Base-by-base conservation (phyloP, 2,888 invertebrate species). In the Ectemnius lituratus region DNA sequence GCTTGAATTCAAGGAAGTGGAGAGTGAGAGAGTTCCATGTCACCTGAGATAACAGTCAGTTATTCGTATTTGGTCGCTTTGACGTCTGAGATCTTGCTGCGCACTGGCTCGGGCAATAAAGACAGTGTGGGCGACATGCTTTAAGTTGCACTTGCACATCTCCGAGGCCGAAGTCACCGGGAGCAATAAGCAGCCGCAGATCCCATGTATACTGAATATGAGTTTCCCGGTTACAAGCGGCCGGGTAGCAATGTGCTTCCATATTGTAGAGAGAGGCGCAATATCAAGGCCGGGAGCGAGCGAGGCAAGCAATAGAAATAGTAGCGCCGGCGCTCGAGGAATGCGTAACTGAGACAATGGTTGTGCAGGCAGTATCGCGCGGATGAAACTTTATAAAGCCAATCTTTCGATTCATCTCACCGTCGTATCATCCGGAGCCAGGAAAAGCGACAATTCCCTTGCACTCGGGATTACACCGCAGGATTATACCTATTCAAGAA, bases 181-280 rank as follows among this genome's bases (percentile, higher is more conserved):
- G 69, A 46, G 81, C 81, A 81, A 81, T 81, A 81, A 81, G 81
- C 81, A 72, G 61, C 74, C 81, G 60, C 81, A 81, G 79, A 72
- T 76, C 66, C 67, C 71, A 62, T 76, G 76, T 72, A 76, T 47
- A 78, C 74, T 71, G 76, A 81, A 79, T 81, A 81, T 79, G 81
- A 81, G 81, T 79, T 81, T 74, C 79, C 79, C 58, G 74, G 76
- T 67, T 78, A 79, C 79, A 78, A 81, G 76, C 76, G 63, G 37
- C 37, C 66, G 52, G 16, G 52, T 16, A 16, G n/a, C 67, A 67
- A 66, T 37, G 75, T 75, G 61, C 69, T 81, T 81, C 79, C 72
- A 81, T 81, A 81, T 76, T 58, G 81, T 66, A 71, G 67, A 59
- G 69, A 79, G 37, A 37, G 37, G 71, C 67, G 79, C 79, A 81